These are phyloP conservation scores for Mastacembelus armatus DNA, from an alignment of 2,797 vertebrate genomes.

Conservation along the genomic window DNA sequence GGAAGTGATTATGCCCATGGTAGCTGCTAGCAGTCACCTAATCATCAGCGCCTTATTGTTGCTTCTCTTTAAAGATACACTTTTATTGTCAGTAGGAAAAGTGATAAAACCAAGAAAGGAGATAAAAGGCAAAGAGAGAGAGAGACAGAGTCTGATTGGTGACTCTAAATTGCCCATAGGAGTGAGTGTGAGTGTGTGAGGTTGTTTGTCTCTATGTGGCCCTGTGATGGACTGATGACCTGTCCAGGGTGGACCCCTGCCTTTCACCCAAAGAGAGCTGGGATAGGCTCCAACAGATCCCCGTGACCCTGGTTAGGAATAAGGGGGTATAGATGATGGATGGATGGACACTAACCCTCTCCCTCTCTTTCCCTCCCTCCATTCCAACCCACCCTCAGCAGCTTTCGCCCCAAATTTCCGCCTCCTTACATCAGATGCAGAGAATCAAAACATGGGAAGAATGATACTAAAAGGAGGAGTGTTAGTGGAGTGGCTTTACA, in stretches of 20 bases:
- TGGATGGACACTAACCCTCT: background rate
- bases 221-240: too few species aligned
- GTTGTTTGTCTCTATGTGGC: too few species aligned
- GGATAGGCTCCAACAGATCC: too few species aligned
- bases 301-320: too few species aligned
- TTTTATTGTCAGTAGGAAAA: slow-evolving; percentile 39
- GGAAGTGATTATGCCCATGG: slow-evolving; percentile 52
- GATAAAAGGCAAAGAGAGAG: slow-evolving; percentile 34
- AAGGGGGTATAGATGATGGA: too few species aligned
- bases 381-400: background rate
- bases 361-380: background rate
- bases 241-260: too few species aligned
- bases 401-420: slow-evolving; percentile 14
- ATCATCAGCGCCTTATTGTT: slow-evolving; percentile 53
- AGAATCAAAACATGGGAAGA: slow-evolving; percentile 38
- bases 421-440: slow-evolving; percentile 45
- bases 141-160: slow-evolving; percentile 26
- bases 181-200: too few species aligned
- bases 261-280: too few species aligned
- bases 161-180: too few species aligned
- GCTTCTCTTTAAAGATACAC: slow-evolving; percentile 40
- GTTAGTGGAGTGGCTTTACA: slow-evolving; percentile 45
- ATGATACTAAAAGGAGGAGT: slow-evolving; percentile 36
- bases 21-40: slow-evolving; percentile 46
- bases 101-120: slow-evolving; percentile 18